phyloP scores from a whole-genome alignment of 2,888 invertebrate species.

The Seira musarum region DNA sequence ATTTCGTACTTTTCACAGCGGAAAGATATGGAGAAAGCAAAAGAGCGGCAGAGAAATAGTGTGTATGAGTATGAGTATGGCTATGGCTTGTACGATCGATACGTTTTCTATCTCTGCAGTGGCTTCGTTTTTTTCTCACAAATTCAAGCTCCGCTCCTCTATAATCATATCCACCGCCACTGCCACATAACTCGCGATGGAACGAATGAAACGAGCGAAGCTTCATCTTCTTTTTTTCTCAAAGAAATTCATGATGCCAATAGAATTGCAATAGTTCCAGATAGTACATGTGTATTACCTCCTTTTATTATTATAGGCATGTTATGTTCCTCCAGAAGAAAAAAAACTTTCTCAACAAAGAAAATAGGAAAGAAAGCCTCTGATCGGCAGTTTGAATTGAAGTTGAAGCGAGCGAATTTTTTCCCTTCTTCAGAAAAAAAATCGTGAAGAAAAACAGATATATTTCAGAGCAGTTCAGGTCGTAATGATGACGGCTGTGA shows the following conservation, averaged over 20 bases:
- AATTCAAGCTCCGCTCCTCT: background rate
- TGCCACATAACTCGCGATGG: constrained; percentile 13
- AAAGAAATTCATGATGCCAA: background rate
- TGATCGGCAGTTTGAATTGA: too few relatives aligned
- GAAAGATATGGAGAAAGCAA: background rate
- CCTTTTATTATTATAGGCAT: background rate
- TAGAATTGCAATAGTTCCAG: constrained; percentile 14
- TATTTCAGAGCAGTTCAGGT: too few relatives aligned
- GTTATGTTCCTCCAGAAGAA: background rate
- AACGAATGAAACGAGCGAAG: background rate
- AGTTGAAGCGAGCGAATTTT: too few relatives aligned
- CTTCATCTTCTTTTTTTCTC: background rate
- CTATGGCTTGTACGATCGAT: constrained; percentile 40
- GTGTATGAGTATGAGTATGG: background rate
- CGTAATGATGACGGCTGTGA: too few relatives aligned
- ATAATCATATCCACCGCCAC: constrained; percentile 1
- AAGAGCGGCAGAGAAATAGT: constrained; percentile 12
- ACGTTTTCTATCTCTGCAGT: constrained; percentile 50
- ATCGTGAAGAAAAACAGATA: too few relatives aligned
- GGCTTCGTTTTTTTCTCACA: background rate
- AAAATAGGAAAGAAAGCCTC: too few relatives aligned
- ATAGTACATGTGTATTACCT: constrained; percentile 4
- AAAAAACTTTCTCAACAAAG: too few relatives aligned
- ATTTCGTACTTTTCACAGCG: background rate
- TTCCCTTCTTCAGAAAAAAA: too few relatives aligned